Percentiles rank a stretch among this genome's conserved stretches.
Conservation (phyloP, 1,140 invertebrate genomes). For the Ostrea denselamellosa region DNA sequence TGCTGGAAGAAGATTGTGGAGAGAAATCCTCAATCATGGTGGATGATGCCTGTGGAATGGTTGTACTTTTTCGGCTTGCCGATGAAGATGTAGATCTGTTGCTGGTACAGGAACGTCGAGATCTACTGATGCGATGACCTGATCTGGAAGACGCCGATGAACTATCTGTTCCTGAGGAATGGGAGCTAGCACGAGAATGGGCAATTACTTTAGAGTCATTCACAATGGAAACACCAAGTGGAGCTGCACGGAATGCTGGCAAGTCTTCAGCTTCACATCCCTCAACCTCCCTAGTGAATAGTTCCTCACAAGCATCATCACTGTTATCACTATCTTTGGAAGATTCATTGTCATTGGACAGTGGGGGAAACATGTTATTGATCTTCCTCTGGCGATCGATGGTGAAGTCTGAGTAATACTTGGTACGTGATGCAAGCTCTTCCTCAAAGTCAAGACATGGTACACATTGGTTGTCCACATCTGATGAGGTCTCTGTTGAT, state of each 20-base stretch:
- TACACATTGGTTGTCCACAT: constrained; percentile 66
- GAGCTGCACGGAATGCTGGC: constrained; percentile 43
- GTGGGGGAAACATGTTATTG: constrained; percentile 58
- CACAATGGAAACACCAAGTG: constrained; percentile 33
- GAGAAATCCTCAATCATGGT: constrained; percentile 66
- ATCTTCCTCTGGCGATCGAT: constrained; percentile 71
- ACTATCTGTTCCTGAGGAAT: constrained; percentile 46
- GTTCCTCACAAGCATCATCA: constrained; percentile 53
- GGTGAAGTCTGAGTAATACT: constrained; percentile 73
- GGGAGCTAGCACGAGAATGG: constrained; percentile 23
- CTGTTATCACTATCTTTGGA: constrained; percentile 47
- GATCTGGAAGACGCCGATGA: constrained; percentile 38
- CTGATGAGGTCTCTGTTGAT: constrained; percentile 59
- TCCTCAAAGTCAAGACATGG: constrained; percentile 68
- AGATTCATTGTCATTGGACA: constrained; percentile 43
- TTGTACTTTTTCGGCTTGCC: constrained; percentile 54
- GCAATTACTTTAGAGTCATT: constrained; percentile 27
- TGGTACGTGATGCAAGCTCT: constrained; percentile 68
- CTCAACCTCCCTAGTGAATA: constrained; percentile 64
- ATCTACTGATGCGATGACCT: constrained; percentile 39
- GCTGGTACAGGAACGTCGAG: constrained; percentile 23
- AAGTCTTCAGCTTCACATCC: constrained; percentile 58
- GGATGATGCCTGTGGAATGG: constrained; percentile 60
- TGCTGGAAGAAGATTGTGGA: constrained; percentile 60
- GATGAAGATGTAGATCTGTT: constrained; percentile 50